A percentile compares a stretch with the other conserved stretches of the same genome.
Conservation (phyloP, 2,113 vertebrate genomes). For the Theristicus caerulescens region DNA sequence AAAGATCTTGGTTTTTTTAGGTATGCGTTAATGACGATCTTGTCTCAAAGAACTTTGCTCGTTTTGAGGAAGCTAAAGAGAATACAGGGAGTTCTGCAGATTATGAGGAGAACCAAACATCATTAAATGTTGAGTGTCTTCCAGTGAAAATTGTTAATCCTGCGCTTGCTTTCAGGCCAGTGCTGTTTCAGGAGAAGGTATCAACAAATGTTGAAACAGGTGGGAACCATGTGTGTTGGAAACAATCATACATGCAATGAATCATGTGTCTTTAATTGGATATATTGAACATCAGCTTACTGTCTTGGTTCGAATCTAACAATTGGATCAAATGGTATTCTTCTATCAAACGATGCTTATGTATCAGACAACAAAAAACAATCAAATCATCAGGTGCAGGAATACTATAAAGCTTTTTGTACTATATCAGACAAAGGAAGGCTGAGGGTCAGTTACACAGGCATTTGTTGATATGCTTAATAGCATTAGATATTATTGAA, state of each 20-base stretch:
- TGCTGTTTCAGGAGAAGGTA: slow-evolving; percentile 7
- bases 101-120: background rate
- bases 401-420: background rate
- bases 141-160: slow-evolving; percentile 38
- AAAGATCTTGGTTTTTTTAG: slow-evolving; percentile 61
- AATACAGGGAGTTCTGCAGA: background rate
- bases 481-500: background rate
- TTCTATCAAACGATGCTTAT: background rate
- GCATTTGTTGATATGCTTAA: background rate
- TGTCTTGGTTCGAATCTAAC: background rate
- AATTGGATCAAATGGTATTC: background rate
- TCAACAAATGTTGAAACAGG: slow-evolving; percentile 6
- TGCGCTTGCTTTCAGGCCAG: slow-evolving; percentile 55
- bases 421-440: background rate
- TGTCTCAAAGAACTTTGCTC: slow-evolving; percentile 86
- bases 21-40: slow-evolving; percentile 92
- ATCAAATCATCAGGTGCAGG: background rate
- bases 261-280: fast-evolving
- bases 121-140: background rate
- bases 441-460: background rate
- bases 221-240: background rate
- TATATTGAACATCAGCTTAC: background rate
- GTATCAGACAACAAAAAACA: background rate
- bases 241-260: background rate
- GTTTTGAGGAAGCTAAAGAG: slow-evolving; percentile 45